Conservation (phyloP, 2,797 vertebrate species). For the Gymnoscopelus braueri region DNA sequence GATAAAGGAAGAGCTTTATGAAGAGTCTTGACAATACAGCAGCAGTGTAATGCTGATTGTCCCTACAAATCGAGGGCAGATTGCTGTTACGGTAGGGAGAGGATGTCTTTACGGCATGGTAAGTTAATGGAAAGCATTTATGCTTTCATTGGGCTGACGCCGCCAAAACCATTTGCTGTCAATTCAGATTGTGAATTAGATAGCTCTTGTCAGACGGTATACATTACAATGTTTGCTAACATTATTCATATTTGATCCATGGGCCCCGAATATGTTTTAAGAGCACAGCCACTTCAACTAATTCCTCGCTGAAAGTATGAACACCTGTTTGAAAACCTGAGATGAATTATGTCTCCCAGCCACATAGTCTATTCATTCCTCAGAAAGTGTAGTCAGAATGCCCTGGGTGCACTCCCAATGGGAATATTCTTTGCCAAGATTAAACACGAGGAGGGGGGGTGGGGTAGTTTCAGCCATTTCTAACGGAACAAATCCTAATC, state of each 20-base stretch:
- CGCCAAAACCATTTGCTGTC: constrained; percentile 29
- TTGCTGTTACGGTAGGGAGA: constrained; percentile 34
- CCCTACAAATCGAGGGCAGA: constrained; percentile 44
- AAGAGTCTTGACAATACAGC: constrained; percentile 47
- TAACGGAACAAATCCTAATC: constrained; percentile 15
- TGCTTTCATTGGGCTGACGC: constrained; percentile 22
- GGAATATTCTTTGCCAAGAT: constrained; percentile 40
- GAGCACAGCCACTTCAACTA: constrained; percentile 29
- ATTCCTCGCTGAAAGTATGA: constrained; percentile 48
- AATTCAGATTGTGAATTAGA: constrained; percentile 28
- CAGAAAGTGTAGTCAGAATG: constrained; percentile 38
- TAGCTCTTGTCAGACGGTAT: constrained; percentile 20
- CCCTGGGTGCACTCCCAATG: constrained; percentile 23
- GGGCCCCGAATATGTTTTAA: constrained; percentile 28
- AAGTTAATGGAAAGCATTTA: constrained; percentile 36
- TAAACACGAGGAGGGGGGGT: constrained; percentile 1
- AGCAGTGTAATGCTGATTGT: constrained; percentile 69
- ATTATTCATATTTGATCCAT: constrained; percentile 36
- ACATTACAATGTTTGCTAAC: constrained; percentile 44
- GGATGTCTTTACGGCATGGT: neutral
- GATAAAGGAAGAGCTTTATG: constrained; percentile 42
- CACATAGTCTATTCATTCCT: constrained; percentile 26
- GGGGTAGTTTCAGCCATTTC: constrained; percentile 18
- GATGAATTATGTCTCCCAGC: constrained; percentile 27
- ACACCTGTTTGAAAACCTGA: constrained; percentile 53